phyloP scores from a whole-genome alignment of 1,140 invertebrate species.

The Euwallacea fornicatus region DNA sequence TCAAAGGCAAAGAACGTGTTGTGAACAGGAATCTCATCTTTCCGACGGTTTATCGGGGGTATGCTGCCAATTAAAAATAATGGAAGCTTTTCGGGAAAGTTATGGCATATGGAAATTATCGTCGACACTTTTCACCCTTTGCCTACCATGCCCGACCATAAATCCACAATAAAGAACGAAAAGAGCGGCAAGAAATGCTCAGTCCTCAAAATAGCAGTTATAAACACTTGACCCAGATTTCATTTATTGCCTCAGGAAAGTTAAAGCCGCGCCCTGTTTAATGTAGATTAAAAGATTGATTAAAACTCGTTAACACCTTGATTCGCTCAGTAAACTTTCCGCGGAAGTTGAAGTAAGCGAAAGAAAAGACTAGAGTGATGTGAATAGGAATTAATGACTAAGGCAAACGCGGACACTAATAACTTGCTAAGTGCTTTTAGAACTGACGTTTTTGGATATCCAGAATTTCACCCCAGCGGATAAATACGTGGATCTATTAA shows the following conservation, averaged over 20 bases:
- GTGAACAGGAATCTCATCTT: no score
- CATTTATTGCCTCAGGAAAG: constrained; percentile 18
- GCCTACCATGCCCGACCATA: not conserved
- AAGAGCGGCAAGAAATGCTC: constrained; percentile 1
- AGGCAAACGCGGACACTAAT: constrained; percentile 26
- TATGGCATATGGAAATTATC: not conserved
- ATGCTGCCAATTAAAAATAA: no score
- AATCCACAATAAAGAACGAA: constrained; percentile 7
- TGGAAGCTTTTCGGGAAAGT: no score
- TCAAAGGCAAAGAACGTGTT: no score
- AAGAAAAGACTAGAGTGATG: constrained; percentile 28
- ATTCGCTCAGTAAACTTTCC: constrained; percentile 21
- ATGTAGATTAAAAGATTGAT: constrained; percentile 34
- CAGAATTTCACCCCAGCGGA: not conserved
- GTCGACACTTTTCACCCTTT: not conserved
- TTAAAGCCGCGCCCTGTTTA: constrained; percentile 23
- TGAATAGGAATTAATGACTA: constrained; percentile 32
- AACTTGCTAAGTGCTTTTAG: constrained; percentile 14
- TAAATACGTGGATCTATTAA: constrained; percentile 1
- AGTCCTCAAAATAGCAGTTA: constrained; percentile 4
- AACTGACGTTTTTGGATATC: no score
- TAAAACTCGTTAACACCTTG: constrained; percentile 31
- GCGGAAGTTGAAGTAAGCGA: constrained; percentile 18
- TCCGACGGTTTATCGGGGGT: no score
- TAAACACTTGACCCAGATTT: constrained; percentile 15